Base-by-base conservation (phyloP, 2,888 invertebrate genomes). In the Busseola fusca region DNA sequence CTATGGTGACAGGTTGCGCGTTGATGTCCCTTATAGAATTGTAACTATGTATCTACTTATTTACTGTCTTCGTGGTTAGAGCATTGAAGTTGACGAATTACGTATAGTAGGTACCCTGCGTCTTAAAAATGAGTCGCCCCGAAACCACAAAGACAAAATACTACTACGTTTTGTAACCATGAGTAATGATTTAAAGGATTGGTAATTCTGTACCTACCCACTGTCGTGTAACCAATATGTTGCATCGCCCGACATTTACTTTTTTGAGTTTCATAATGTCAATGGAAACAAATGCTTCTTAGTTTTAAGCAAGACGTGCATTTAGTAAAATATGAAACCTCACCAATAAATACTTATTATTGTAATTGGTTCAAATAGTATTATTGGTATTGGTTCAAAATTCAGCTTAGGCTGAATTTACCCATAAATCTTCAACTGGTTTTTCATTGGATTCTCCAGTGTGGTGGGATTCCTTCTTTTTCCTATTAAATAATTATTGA, bases 171-270 rank as follows among this genome's bases (percentile, higher is more conserved):
- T 79, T 57, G 48, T 42, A 54, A 57, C 18, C 62, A 45, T 79
- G 74, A 78, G 62, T 71, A 78, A 74, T 71, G 60, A 64, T 78
- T 60, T 69, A 52, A 52, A 50, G 70, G 59, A 66, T 76, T 45
- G 9, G 34, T 74, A 34, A 34, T 69, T 56, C 16, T 25, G 27
- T 60, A 50, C 56, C 14, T 54, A 30, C 65, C 21, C 21, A 57
- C 27, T 67, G 37, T 42, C 54, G 69, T 21, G 34, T 45, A 57
- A 70, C n/a, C 9, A n/a, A 37, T 37, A n/a, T 30, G 30, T 57
- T 37, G 37, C 16, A 27, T 45, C 21, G 25, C 10, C 18, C 21
- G 64, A 50, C 9, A 48, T 64, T 50, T 37, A 6, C 3, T 18
- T 67, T 42, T 48, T 52, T n/a, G 18, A 52, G 25, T 68, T 34